A percentile compares a stretch with the other conserved stretches of the same genome.
These are phyloP conservation scores for Conger conger DNA, from an alignment of 2,113 vertebrate species.

Conservation along the genomic window DNA sequence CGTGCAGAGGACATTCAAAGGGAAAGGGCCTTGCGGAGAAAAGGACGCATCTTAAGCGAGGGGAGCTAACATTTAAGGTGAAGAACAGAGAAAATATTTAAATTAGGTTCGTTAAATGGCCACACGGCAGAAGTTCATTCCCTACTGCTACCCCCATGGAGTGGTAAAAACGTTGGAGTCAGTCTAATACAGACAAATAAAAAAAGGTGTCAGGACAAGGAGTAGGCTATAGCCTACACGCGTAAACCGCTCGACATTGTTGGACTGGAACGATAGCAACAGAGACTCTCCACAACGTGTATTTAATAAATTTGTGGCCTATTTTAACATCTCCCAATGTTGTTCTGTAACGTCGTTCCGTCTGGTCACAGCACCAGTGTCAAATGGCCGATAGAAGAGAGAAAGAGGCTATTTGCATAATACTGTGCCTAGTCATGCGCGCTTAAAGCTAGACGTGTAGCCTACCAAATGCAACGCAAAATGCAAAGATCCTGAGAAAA, in stretches of 20 bases:
- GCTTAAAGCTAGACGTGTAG: slow-evolving; percentile 56
- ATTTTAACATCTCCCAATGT: slow-evolving; percentile 59
- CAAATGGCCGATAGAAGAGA: slow-evolving; percentile 34
- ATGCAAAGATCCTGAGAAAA: background rate
- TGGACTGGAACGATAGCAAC: slow-evolving; percentile 24
- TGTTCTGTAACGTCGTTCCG: slow-evolving; percentile 46
- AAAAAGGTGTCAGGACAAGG: background rate
- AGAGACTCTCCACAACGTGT: background rate
- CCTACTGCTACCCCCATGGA: background rate
- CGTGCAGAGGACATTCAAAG: slow-evolving; percentile 37
- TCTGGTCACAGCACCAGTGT: slow-evolving; percentile 46
- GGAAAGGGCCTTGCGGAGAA: slow-evolving; percentile 12
- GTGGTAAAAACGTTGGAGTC: background rate
- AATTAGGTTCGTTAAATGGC: background rate
- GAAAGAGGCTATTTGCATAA: slow-evolving; percentile 59
- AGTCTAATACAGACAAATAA: background rate
- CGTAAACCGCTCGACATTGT: slow-evolving; percentile 34
- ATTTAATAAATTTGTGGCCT: too few species aligned
- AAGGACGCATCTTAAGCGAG: slow-evolving; percentile 1
- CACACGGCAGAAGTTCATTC: background rate
- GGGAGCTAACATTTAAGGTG: background rate
- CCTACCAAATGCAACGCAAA: slow-evolving; percentile 50
- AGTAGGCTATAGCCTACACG: too few species aligned
- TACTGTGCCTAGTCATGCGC: slow-evolving; percentile 56
- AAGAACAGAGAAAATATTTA: background rate